Conservation (phyloP, 2,888 invertebrate genomes). For the Epinotia demarniana region DNA sequence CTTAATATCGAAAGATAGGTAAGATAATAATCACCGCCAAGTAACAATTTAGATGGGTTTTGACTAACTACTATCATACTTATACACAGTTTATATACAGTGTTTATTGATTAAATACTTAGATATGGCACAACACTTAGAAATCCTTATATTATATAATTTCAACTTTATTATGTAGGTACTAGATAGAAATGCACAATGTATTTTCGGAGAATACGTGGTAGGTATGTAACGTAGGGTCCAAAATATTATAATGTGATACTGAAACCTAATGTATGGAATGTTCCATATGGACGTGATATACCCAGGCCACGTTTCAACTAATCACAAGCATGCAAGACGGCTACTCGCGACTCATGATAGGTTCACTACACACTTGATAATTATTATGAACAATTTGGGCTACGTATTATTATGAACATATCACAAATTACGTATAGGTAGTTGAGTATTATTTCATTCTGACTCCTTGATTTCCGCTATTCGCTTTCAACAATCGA, state of each 20-base stretch:
- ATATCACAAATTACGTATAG: constrained; percentile 50
- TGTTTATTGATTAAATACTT: neutral
- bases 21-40: too few relatives aligned
- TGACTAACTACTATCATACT: neutral
- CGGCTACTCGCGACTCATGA: neutral
- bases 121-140: constrained; percentile 34
- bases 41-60: neutral
- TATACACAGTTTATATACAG: neutral
- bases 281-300: constrained; percentile 12
- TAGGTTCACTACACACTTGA: constrained; percentile 1
- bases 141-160: neutral
- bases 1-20: too few relatives aligned
- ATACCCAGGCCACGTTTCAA: neutral
- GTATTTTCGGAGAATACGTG: too few relatives aligned
- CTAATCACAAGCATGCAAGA: neutral
- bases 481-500: constrained; percentile 56
- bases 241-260: neutral
- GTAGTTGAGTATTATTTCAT: constrained; percentile 51
- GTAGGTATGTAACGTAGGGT: neutral
- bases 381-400: constrained; percentile 10
- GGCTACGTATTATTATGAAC: constrained; percentile 44
- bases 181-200: neutral
- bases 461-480: constrained; percentile 22
- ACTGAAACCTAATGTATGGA: constrained; percentile 1
- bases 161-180: neutral